Evolutionary conservation across 1,140 invertebrate species (phyloP).

Genomic region (Diprion similis): DNA sequence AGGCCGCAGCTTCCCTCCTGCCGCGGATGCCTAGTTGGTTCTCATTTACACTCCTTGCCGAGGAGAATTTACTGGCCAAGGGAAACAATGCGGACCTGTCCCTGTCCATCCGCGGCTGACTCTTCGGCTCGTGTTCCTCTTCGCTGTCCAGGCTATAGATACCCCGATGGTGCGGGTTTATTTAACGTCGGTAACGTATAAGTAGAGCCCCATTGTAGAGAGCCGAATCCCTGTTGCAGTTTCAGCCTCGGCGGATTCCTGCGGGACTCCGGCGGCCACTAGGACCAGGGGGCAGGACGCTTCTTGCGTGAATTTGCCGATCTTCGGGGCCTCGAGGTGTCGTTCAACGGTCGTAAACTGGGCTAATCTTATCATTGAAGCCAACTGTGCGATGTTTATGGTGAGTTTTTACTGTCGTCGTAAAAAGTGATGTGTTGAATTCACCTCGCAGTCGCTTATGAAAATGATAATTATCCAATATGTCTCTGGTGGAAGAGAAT

Average conservation of each 20-base stretch:
- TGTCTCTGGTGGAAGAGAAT: too few species aligned
- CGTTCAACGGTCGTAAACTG: too few species aligned
- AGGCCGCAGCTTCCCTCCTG: conserved; percentile 25
- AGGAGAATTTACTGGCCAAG: conserved; percentile 58
- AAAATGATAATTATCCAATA: too few species aligned
- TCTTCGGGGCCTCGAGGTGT: too few species aligned
- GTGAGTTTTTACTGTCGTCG: too few species aligned
- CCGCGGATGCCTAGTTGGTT: conserved; percentile 26
- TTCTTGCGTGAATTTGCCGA: too few species aligned
- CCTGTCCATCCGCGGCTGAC: conserved; percentile 56
- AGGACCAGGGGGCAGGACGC: too few species aligned
- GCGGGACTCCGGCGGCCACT: background rate
- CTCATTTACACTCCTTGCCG: conserved; percentile 58
- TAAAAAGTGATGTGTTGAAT: too few species aligned
- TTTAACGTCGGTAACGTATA: background rate
- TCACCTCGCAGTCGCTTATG: too few species aligned
- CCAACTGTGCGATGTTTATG: too few species aligned
- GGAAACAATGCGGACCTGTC: conserved; percentile 62
- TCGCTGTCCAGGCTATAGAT: conserved; percentile 50
- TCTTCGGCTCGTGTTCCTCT: conserved; percentile 48
- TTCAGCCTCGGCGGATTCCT: background rate
- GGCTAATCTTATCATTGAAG: too few species aligned
- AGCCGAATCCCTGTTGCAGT: background rate
- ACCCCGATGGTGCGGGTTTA: conserved; percentile 29
- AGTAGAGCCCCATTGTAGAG: background rate